A percentile compares a stretch with the other conserved stretches of the same genome.
These are phyloP conservation scores for Oedothorax gibbosus DNA, from an alignment of 1,140 invertebrate genomes.

Conservation along the genomic window DNA sequence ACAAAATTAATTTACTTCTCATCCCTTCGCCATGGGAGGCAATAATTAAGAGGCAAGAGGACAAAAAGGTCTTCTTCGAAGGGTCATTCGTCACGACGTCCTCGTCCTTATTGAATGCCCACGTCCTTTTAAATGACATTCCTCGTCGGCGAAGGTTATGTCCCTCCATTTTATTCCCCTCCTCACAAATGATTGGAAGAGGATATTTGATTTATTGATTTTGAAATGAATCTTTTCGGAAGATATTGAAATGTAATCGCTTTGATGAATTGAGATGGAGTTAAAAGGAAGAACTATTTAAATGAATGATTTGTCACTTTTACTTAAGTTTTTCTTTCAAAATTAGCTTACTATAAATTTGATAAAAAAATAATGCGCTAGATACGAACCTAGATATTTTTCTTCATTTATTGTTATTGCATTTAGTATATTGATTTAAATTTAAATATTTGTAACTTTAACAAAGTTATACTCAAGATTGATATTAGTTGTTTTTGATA, in stretches of 20 bases:
- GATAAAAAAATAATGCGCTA: no score
- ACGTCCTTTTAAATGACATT: slow-evolving; percentile 38
- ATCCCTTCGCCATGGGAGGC: background rate
- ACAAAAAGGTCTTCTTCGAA: slow-evolving; percentile 44
- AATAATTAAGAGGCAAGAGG: slow-evolving; percentile 38
- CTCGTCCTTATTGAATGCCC: slow-evolving; percentile 38
- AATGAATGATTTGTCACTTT: no score
- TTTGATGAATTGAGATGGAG: background rate
- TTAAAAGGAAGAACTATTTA: background rate
- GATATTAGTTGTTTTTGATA: no score
- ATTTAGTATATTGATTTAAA: no score
- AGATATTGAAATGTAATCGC: no score
- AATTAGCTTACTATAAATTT: no score
- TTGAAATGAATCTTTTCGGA: background rate
- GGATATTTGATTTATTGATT: slow-evolving; percentile 38
- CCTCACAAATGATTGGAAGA: no score
- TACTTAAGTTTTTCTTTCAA: no score
- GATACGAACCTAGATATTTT: no score
- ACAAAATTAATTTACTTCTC: background rate
- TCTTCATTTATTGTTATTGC: no score
- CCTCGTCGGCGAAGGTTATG: background rate
- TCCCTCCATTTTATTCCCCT: slow-evolving; percentile 22
- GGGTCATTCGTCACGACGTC: slow-evolving; percentile 29
- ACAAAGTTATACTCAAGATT: no score
- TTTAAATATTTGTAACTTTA: no score